phyloP scores from a whole-genome alignment of 1,140 invertebrate genomes.

The Eriocheir sinensis region DNA sequence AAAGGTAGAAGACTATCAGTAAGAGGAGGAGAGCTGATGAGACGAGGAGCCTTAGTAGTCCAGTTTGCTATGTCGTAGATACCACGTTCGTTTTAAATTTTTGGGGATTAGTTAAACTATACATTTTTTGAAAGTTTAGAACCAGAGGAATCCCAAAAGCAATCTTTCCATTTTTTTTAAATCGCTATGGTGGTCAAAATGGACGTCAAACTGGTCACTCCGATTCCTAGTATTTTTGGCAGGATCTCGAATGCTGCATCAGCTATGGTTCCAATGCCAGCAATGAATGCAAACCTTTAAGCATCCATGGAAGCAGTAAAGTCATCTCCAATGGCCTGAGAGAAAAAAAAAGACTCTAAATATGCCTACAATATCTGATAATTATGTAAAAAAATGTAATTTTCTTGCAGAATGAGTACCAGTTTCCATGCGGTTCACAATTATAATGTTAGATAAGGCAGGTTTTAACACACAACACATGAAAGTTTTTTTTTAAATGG shows the following conservation, averaged over 20 bases:
- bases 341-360: too few relatives aligned
- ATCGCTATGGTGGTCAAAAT: not conserved
- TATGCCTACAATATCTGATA: too few relatives aligned
- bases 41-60: too few relatives aligned
- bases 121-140: slow-evolving; percentile 27
- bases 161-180: not conserved
- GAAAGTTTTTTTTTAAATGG: too few relatives aligned
- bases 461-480: not conserved
- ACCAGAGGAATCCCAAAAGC: too few relatives aligned
- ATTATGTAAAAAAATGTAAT: slow-evolving; percentile 7
- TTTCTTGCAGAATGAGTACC: slow-evolving; percentile 4
- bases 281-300: not conserved
- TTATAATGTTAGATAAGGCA: not conserved
- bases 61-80: too few relatives aligned
- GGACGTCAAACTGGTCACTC: not conserved
- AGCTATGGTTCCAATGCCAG: slow-evolving; percentile 19
- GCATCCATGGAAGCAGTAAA: not conserved
- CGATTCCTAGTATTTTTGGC: slow-evolving; percentile 11
- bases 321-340: too few relatives aligned
- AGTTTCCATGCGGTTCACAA: not conserved
- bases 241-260: not conserved
- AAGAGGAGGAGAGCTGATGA: too few relatives aligned
- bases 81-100: too few relatives aligned
- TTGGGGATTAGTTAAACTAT: slow-evolving; percentile 29
- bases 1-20: too few relatives aligned